Evolutionary conservation across 2,113 vertebrate genomes (phyloP), one percentile per base, ranked within the genome.

Genomic region (Struthidea cinerea): DNA sequence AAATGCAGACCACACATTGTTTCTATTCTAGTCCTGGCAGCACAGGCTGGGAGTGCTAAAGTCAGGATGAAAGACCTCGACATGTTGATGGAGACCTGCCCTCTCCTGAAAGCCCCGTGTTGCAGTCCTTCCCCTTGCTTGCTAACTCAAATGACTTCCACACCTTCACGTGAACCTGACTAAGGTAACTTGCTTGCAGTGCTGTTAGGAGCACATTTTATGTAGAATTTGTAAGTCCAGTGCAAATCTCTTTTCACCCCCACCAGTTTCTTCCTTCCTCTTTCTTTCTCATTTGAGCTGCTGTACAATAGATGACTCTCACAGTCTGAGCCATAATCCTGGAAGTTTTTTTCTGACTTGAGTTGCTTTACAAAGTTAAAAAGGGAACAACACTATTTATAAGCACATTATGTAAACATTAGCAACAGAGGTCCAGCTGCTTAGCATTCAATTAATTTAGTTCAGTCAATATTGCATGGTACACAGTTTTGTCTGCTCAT

Each of bases 381-480:
- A 91, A 73, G 78, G 75, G 85, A 92, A 46, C 57, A 81, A 14
- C 53, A 41, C 76, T 93, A 93, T 96, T 86, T 96, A 77, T 92
- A 90, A 94, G 85, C 56, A 83, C 63, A 84, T 94, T 94, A 94
- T 82, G 70, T 91, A 93, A 96, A 93, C 89, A 91, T 42, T 87
- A 84, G 67, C 84, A 80, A 21, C 59, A 85, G 87, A 94, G 63
- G 94, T 97, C 92, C 94, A 94, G 87, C 87, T 96, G 87, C 55
- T 96, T 87, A 87, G 67, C 70, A 68, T 96, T 91, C 93, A 93
- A 53, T 95, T 95, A 94, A 85, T 95, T 93, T 94, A 89, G 78
- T 91, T 90, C 95, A 97, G 94, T 96, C 95, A 96, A 77, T 93
- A 96, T 87, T 94, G 93, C 89, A 94, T 65, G 81, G 94, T 89